Evolutionary conservation across 2,797 vertebrate species (phyloP).

Genomic region (Molossus molossus): DNA sequence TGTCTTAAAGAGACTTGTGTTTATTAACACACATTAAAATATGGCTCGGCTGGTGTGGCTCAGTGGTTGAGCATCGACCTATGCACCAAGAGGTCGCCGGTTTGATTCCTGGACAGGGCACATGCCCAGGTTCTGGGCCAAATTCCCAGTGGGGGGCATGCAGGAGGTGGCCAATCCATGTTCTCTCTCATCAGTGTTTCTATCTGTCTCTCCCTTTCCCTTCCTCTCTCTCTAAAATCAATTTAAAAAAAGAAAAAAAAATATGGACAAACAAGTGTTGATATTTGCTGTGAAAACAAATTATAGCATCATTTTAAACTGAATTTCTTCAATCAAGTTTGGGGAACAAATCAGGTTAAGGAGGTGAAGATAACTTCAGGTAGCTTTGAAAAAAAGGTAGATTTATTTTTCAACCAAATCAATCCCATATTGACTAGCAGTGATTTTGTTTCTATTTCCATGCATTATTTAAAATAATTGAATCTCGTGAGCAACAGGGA

Average conservation of each 20-base stretch:
- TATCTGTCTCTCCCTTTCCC: too few relatives aligned
- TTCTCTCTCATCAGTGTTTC: too few relatives aligned
- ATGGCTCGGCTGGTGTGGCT: too few relatives aligned
- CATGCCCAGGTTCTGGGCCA: too few relatives aligned
- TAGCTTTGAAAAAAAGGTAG: conserved; percentile 3
- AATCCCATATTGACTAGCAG: conserved; percentile 49
- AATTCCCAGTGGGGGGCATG: too few relatives aligned
- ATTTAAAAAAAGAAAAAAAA: not conserved
- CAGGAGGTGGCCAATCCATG: too few relatives aligned
- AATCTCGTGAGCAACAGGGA: not conserved
- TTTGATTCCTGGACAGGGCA: too few relatives aligned
- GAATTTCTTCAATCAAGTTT: conserved; percentile 9
- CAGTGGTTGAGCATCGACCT: too few relatives aligned
- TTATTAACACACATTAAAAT: not conserved
- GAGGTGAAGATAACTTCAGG: not conserved
- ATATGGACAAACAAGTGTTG: not conserved
- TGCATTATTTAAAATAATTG: conserved; percentile 75
- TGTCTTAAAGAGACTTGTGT: not conserved
- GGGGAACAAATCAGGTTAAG: not conserved
- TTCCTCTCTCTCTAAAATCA: too few relatives aligned
- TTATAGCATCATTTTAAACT: not conserved
- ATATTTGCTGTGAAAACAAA: not conserved
- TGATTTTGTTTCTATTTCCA: conserved; percentile 52
- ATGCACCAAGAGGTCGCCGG: too few relatives aligned
- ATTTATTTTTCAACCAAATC: not conserved